A percentile compares a stretch with the other conserved stretches of the same genome.
Evolutionary conservation across 2,888 invertebrate species (phyloP).

Genomic region (Chaitophorus viminalis): DNA sequence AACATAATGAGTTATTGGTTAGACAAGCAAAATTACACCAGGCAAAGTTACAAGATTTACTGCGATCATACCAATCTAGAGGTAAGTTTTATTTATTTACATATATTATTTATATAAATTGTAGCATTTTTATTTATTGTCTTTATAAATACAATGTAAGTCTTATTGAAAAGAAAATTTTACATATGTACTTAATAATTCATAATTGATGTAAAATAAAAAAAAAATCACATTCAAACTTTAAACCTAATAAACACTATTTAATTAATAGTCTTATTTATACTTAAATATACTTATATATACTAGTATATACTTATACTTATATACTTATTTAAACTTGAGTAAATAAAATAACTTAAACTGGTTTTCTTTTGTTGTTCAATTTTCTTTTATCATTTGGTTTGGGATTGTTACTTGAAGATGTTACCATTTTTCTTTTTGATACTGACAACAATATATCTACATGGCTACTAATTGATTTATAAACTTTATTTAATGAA

Average conservation of each 20-base stretch:
- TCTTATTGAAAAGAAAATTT: too few relatives aligned
- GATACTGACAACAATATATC: neutral
- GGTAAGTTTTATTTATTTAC: conserved; percentile 63
- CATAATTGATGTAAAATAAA: too few relatives aligned
- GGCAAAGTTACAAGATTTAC: conserved; percentile 64
- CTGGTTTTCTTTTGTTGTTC: neutral
- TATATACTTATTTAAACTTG: neutral
- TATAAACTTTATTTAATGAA: conserved; percentile 44
- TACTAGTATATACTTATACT: too few relatives aligned
- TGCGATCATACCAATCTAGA: conserved; percentile 64
- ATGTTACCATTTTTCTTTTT: neutral
- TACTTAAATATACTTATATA: too few relatives aligned
- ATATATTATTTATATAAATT: too few relatives aligned
- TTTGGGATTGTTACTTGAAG: neutral
- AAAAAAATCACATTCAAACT: too few relatives aligned
- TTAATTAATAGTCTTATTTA: too few relatives aligned
- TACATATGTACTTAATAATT: too few relatives aligned
- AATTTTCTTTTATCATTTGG: neutral
- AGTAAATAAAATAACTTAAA: neutral
- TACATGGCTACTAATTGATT: conserved; percentile 16
- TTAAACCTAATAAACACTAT: too few relatives aligned
- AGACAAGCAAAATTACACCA: conserved; percentile 74
- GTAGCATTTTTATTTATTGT: too few relatives aligned
- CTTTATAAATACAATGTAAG: too few relatives aligned
- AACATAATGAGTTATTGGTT: conserved; percentile 69